Evolutionary conservation across 2,888 invertebrate genomes (phyloP), one percentile per base, ranked within the genome.

Genomic region (Caenorhabditis uteleia): DNA sequence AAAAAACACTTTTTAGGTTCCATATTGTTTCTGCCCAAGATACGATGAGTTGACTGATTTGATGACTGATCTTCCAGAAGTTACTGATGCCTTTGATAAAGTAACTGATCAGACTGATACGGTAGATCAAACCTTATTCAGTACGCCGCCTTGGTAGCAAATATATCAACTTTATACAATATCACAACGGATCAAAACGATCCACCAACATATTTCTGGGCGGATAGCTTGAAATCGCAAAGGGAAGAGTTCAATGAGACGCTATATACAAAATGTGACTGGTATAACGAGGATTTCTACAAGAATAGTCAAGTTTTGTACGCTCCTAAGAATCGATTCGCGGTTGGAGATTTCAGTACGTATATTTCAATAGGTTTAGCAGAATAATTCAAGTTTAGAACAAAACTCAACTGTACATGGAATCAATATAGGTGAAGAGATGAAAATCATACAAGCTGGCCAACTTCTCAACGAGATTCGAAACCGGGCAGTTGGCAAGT

Each of bases 271-370:
- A 54, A 50, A 16, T 36, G 49, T 39, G 54, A 54, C 23, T 61
- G 60, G 60, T 61, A 61, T 36, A 61, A 61, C 18, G 49, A 55
- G 49, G 27, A 49, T 7, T 21, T 61, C 8, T 61, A 54, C 44
- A 38, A 34, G 16, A 16, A 55, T 20, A 44, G 36, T 20, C 54
- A 61, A 36, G 27, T 33, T 0, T 23, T 25, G 20, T 49, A 47
- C 21, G 54, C 54, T 7, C 55, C 60, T 10, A 39, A 45, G 8
- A 54, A 55, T 23, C 49, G 60, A 40, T 61, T 61, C 27, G 18
- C 55, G n/a, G 49, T 50, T 39, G 60, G 60, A 29, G n/a, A 42
- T 27, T 61, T 61, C 34, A 25, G 55, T 60, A 36, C 27, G 47
- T 27, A 5, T 25, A 12, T 39, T 25, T 21, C 1, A 1, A 18